phyloP scores from a whole-genome alignment of 2,113 vertebrate genomes.

The Phyllostomus discolor region DNA sequence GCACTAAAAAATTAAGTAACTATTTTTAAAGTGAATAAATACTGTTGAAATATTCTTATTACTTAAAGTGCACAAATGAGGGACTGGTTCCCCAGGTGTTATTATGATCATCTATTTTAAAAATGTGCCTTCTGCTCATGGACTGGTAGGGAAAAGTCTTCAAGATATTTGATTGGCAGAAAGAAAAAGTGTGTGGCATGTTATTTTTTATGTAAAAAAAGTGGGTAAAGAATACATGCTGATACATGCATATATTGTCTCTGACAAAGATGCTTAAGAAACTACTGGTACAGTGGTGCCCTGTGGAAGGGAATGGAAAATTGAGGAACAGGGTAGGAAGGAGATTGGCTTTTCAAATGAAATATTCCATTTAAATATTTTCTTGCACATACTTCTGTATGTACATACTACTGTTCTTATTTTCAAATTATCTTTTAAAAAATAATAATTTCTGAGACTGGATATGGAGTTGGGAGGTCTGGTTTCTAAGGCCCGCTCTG shows the following conservation, averaged over 20 bases:
- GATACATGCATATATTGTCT: neutral
- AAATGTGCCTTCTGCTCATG: neutral
- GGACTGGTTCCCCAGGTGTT: neutral
- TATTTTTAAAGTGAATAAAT: neutral
- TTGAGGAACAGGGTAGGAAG: neutral
- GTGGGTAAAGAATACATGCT: too few relatives aligned
- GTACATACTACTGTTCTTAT: neutral
- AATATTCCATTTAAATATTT: neutral
- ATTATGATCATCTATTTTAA: neutral
- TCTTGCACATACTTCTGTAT: neutral
- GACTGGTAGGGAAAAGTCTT: neutral
- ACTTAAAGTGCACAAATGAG: neutral
- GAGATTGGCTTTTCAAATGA: neutral
- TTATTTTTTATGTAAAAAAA: neutral
- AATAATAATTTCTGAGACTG: neutral
- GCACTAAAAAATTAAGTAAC: neutral
- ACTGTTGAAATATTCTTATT: neutral
- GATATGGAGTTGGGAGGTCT: neutral
- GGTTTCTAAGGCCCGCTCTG: neutral
- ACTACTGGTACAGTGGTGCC: too few relatives aligned
- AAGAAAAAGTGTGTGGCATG: neutral
- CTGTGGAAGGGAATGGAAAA: neutral
- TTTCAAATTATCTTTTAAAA: neutral
- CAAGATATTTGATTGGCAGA: neutral
- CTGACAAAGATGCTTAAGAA: neutral